Conservation (phyloP, 2,888 invertebrate species). For the Brenthis hecate region DNA sequence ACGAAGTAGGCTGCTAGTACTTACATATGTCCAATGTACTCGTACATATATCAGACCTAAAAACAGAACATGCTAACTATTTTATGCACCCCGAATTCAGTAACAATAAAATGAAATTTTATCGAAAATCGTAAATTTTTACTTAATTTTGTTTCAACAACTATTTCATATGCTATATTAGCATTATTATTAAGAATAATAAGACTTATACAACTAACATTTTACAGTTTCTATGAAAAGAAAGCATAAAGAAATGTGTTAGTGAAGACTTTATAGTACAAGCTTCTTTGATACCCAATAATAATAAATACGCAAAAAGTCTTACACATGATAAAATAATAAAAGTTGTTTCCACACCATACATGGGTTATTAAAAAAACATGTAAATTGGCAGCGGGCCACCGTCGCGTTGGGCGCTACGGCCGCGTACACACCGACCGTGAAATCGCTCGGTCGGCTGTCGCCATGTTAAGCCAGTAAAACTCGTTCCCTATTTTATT, state of each 20-base stretch:
- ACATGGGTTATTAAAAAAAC: conserved; percentile 55
- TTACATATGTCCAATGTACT: too few relatives aligned
- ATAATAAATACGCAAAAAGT: neutral
- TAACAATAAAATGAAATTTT: too few relatives aligned
- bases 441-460: conserved; percentile 26
- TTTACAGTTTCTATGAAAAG: too few relatives aligned
- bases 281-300: neutral
- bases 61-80: too few relatives aligned
- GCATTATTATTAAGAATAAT: too few relatives aligned
- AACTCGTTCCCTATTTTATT: conserved; percentile 1
- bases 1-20: too few relatives aligned
- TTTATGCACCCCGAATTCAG: too few relatives aligned
- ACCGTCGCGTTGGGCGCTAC: conserved; percentile 37
- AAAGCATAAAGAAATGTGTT: neutral
- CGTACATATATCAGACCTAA: too few relatives aligned
- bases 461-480: conserved; percentile 1
- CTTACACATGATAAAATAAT: conserved; percentile 45
- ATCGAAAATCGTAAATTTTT: too few relatives aligned
- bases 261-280: neutral
- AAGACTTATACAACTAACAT: too few relatives aligned
- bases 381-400: conserved; percentile 65
- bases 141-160: too few relatives aligned
- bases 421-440: conserved; percentile 25
- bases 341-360: conserved; percentile 54
- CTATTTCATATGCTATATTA: too few relatives aligned